These are phyloP conservation scores for Drosophila algonquin DNA, from an alignment of 2,888 invertebrate species.

Conservation along the genomic window DNA sequence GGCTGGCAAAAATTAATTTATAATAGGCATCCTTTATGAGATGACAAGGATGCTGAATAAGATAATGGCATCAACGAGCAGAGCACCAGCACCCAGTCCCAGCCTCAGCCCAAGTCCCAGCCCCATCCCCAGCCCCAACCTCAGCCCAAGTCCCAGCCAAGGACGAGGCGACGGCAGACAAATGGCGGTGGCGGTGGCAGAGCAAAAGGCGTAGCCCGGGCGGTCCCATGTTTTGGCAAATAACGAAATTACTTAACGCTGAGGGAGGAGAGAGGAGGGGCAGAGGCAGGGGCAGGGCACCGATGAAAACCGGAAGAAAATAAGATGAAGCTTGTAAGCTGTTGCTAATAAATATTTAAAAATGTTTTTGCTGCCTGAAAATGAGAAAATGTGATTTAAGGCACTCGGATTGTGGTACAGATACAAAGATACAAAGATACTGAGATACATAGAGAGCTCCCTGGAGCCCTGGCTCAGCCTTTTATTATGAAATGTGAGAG, in stretches of 20 bases:
- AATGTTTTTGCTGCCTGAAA: conserved; percentile 59
- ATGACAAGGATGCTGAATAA: conserved; percentile 79
- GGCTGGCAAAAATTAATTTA: conserved; percentile 78
- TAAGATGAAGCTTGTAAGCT: conserved; percentile 71
- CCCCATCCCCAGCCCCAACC: conserved; percentile 13
- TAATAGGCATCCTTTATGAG: conserved; percentile 80
- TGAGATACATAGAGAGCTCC: conserved; percentile 13
- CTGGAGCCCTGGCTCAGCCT: conserved; percentile 35
- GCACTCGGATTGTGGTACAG: conserved; percentile 13
- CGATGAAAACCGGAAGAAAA: conserved; percentile 46
- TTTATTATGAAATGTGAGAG: conserved; percentile 61
- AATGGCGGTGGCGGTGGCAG: conserved; percentile 43
- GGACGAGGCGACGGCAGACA: conserved; percentile 50
- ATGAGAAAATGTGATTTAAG: conserved; percentile 68
- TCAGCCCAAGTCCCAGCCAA: background rate
- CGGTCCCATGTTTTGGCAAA: conserved; percentile 70
- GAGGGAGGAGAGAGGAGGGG: conserved; percentile 1
- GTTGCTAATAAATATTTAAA: conserved; percentile 79
- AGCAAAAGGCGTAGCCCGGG: conserved; percentile 38
- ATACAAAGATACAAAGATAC: conserved; percentile 12
- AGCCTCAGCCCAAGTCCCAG: conserved; percentile 30
- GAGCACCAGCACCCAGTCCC: conserved; percentile 32
- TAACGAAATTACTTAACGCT: conserved; percentile 76
- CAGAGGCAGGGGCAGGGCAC: conserved; percentile 7
- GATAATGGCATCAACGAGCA: conserved; percentile 79